These are phyloP conservation scores for Palythoa heliodiscus DNA, from an alignment of 92 coral and sea anemone genomes.

Conservation along the genomic window DNA sequence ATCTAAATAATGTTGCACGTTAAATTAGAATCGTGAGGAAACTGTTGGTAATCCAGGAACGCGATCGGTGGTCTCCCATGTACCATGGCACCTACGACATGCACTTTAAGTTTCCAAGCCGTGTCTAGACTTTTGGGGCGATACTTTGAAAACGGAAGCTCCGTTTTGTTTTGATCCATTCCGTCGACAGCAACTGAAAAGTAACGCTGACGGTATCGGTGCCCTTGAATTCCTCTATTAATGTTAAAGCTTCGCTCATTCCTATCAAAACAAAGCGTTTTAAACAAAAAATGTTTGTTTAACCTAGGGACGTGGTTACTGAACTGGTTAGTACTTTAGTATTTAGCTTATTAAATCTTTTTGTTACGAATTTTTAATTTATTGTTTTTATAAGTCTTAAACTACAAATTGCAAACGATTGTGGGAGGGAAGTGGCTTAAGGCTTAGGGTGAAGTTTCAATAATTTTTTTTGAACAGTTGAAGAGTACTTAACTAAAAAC, in stretches of 20 bases:
- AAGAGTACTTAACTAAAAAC: too few relatives aligned
- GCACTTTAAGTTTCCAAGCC: conserved; percentile 16
- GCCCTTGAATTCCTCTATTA: conserved; percentile 17
- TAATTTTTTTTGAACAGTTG: too few relatives aligned
- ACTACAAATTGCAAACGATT: too few relatives aligned
- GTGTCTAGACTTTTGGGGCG: conserved; percentile 19
- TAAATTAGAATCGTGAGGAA: conserved; percentile 40
- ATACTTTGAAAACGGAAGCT: conserved; percentile 22
- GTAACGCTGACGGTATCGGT: conserved; percentile 5
- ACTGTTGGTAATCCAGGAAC: conserved; percentile 42
- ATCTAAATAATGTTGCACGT: conserved; percentile 40
- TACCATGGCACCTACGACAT: conserved; percentile 34
- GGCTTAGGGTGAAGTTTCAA: too few relatives aligned
- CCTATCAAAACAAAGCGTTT: background rate
- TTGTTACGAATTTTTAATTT: too few relatives aligned
- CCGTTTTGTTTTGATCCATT: conserved; percentile 48
- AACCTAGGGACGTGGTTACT: too few relatives aligned
- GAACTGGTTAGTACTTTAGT: too few relatives aligned
- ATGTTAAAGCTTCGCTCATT: conserved; percentile 41
- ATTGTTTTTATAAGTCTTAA: too few relatives aligned
- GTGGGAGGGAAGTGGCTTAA: too few relatives aligned
- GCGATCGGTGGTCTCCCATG: conserved; percentile 45
- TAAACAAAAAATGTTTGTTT: too few relatives aligned
- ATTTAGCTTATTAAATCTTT: too few relatives aligned
- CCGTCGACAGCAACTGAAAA: conserved; percentile 44